Evolutionary conservation across 1,140 invertebrate genomes (phyloP).

Genomic region (Aleiodes sp.): DNA sequence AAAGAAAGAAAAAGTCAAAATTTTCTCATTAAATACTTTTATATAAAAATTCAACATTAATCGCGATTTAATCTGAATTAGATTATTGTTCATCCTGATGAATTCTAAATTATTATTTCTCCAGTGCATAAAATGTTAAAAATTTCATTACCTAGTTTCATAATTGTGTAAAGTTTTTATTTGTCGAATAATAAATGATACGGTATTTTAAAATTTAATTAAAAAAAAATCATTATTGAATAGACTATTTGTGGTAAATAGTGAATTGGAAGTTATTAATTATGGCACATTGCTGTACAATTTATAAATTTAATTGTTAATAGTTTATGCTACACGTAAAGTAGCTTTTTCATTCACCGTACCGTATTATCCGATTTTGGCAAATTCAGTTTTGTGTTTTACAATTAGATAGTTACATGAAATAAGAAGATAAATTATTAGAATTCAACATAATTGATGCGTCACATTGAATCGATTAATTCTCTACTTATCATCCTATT

Average conservation of each 20-base stretch:
- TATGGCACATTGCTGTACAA: conserved; percentile 31
- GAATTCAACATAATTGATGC: not conserved
- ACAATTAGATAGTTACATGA: not conserved
- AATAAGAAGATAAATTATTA: not conserved
- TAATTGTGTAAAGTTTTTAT: too few relatives aligned
- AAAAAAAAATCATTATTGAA: not conserved
- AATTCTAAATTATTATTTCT: too few relatives aligned
- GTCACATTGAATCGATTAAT: too few relatives aligned
- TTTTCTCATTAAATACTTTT: not conserved
- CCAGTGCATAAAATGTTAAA: too few relatives aligned
- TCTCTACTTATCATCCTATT: not conserved
- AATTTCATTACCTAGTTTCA: too few relatives aligned
- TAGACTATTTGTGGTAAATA: not conserved
- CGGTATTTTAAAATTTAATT: not conserved
- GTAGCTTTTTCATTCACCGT: conserved; percentile 8
- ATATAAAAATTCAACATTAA: conserved; percentile 1
- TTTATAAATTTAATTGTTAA: not conserved
- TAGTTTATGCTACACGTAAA: not conserved
- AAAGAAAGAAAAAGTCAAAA: not conserved
- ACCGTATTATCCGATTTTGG: conserved; percentile 25
- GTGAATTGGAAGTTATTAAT: conserved; percentile 10
- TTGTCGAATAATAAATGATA: not conserved
- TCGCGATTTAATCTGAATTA: too few relatives aligned
- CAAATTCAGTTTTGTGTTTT: conserved; percentile 19
- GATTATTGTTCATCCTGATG: too few relatives aligned